A percentile compares a stretch with the other conserved stretches of the same genome.
These are phyloP conservation scores for Protobothrops mucrosquamatus DNA, from an alignment of 2,113 vertebrate species.

Conservation along the genomic window DNA sequence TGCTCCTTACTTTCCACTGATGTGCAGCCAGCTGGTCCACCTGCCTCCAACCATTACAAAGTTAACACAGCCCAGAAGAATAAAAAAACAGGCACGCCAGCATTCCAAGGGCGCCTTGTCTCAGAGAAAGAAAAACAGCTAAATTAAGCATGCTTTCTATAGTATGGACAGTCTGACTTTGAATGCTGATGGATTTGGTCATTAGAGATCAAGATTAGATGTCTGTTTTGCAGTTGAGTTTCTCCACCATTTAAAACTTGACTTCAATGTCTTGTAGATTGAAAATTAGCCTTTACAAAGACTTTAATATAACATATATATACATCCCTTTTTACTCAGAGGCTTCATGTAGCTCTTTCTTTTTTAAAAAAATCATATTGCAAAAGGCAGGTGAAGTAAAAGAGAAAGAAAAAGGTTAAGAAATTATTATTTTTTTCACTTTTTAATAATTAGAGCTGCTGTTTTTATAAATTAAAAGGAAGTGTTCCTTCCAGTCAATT, in stretches of 20 bases:
- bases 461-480: conserved; percentile 62
- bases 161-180: not conserved
- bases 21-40: not conserved
- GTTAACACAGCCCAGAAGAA: not conserved
- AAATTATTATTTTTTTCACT: conserved; percentile 49
- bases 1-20: not conserved
- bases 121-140: not conserved
- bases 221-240: not conserved
- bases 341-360: conserved; percentile 55
- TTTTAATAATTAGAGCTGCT: conserved; percentile 63
- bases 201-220: not conserved
- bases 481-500: conserved; percentile 31
- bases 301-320: conserved; percentile 45
- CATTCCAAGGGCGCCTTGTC: not conserved
- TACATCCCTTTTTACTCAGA: conserved; percentile 47
- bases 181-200: rapidly evolving
- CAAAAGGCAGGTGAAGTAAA: conserved; percentile 56
- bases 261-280: conserved; percentile 44
- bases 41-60: not conserved
- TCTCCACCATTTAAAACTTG: conserved; percentile 28
- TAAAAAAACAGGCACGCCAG: not conserved
- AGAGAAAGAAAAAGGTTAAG: conserved; percentile 4
- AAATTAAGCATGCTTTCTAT: not conserved
- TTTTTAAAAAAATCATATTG: conserved; percentile 57
- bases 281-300: conserved; percentile 27